Evolutionary conservation across 2,888 invertebrate species (phyloP), one percentile per base, ranked within the genome.

Genomic region (Ptycholaimellus sp.): DNA sequence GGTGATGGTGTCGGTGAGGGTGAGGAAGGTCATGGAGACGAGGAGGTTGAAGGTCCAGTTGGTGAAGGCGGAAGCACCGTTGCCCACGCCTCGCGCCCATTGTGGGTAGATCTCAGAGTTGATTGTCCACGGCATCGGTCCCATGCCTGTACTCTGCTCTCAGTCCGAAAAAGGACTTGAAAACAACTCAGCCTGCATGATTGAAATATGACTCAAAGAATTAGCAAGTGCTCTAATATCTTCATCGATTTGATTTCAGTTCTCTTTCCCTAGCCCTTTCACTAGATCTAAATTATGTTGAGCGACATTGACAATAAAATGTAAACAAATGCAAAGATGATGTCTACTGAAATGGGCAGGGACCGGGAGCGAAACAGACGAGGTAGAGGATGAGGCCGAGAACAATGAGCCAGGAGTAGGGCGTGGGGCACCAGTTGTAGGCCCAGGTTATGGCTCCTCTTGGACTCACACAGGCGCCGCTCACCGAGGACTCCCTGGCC

Each of bases 81-180:
- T 62, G 34, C 62, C 60, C 1, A 61, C 58, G 36, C 63, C 54
- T 22, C 66, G 49, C 3, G 65, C 64, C 65, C 65, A 65, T 27
- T 58, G 48, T 1, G 65, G 65, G 45, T 62, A 66, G 30, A 66
- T 64, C 49, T 66, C 65, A 2, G 65, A 61, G 47, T 66, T 66
- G 38, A 66, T 60, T 9, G 64, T 64, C 66, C 66, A 66, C 2
- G 65, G 65, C 62, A 65, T 65, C 3, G 64, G 62, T n/a, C 64
- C 65, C 53, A 65, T 58, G 30, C 65, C 65, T 62, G 41, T n/a
- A n/a, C n/a, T n/a, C n/a, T n/a, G n/a, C n/a, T n/a, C n/a, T n/a
- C n/a, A n/a, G n/a, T n/a, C n/a, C n/a, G n/a, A n/a, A n/a, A n/a
- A n/a, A n/a, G n/a, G n/a, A n/a, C n/a, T n/a, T n/a, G n/a, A n/a